Percentiles rank a stretch among this genome's conserved stretches.
Evolutionary conservation across 1,140 invertebrate genomes (phyloP).

Genomic region (Heliothis virescens): DNA sequence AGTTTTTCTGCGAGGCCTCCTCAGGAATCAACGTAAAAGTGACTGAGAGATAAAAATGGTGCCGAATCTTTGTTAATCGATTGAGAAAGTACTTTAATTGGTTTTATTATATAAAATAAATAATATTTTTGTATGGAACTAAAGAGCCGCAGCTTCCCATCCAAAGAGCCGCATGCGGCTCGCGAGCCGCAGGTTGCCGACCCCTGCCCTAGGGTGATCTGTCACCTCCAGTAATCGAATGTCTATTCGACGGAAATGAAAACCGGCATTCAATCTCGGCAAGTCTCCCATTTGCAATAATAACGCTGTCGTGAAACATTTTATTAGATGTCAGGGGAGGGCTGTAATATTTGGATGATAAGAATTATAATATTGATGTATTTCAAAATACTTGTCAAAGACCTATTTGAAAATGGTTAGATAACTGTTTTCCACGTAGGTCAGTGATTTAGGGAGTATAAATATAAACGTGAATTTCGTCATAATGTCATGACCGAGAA

Average conservation of each 20-base stretch:
- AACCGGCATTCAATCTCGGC: constrained; percentile 25
- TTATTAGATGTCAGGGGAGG: constrained; percentile 17
- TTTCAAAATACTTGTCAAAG: background rate
- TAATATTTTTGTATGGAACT: too few species aligned
- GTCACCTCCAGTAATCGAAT: constrained; percentile 38
- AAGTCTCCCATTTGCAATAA: constrained; percentile 10
- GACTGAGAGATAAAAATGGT: too few species aligned
- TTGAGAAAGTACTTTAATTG: too few species aligned
- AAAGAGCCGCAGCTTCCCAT: too few species aligned
- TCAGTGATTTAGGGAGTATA: constrained; percentile 35
- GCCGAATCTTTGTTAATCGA: too few species aligned
- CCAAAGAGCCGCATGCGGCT: too few species aligned
- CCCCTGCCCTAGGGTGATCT: constrained; percentile 36
- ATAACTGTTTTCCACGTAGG: constrained; percentile 20
- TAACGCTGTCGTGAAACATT: background rate
- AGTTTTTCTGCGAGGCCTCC: too few species aligned
- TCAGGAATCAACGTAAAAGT: too few species aligned
- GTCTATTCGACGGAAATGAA: constrained; percentile 43
- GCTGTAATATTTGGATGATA: too few species aligned
- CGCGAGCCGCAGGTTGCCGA: too few species aligned
- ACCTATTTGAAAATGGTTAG: constrained; percentile 1
- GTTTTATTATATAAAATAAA: too few species aligned
- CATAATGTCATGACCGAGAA: constrained; percentile 52
- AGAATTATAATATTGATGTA: too few species aligned
- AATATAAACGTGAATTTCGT: constrained; percentile 52